Evolutionary conservation across 2,888 invertebrate genomes (phyloP).

Genomic region (Eristalis intricaria): DNA sequence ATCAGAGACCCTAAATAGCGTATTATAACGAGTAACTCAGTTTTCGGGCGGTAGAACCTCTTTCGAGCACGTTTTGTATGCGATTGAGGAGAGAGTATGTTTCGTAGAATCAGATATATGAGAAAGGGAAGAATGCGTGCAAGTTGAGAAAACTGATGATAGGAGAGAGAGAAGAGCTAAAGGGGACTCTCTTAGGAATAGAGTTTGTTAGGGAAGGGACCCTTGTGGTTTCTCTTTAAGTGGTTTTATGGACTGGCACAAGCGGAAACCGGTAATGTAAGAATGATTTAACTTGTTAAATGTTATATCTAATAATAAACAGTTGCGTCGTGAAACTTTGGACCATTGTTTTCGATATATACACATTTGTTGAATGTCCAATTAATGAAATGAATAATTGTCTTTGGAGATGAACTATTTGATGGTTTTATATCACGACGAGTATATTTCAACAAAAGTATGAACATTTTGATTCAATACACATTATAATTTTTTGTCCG

Average conservation of each 20-base stretch:
- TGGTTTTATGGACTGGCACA: conserved; percentile 43
- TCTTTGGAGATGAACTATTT: too few relatives aligned
- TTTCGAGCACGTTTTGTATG: conserved; percentile 63
- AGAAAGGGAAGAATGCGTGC: neutral
- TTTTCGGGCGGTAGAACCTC: conserved; percentile 34
- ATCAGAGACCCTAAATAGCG: conserved; percentile 41
- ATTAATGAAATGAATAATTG: too few relatives aligned
- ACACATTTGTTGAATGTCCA: too few relatives aligned
- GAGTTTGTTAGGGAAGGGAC: neutral
- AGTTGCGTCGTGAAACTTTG: conserved; percentile 14
- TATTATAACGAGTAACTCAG: neutral
- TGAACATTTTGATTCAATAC: too few relatives aligned
- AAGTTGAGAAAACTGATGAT: conserved; percentile 2
- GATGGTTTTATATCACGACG: too few relatives aligned
- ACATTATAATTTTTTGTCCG: too few relatives aligned
- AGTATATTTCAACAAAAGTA: too few relatives aligned
- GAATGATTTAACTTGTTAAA: conserved; percentile 58
- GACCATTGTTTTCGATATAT: neutral
- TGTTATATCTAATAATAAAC: conserved; percentile 23
- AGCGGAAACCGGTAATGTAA: conserved; percentile 62
- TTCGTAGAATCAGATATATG: conserved; percentile 30
- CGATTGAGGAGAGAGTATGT: conserved; percentile 59
- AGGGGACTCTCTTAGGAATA: conserved; percentile 34
- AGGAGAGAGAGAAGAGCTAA: neutral
- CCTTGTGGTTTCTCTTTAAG: conserved; percentile 59